A percentile compares a stretch with the other conserved stretches of the same genome.
phyloP scores from a whole-genome alignment of 2,797 vertebrate species.

The Coendou prehensilis region DNA sequence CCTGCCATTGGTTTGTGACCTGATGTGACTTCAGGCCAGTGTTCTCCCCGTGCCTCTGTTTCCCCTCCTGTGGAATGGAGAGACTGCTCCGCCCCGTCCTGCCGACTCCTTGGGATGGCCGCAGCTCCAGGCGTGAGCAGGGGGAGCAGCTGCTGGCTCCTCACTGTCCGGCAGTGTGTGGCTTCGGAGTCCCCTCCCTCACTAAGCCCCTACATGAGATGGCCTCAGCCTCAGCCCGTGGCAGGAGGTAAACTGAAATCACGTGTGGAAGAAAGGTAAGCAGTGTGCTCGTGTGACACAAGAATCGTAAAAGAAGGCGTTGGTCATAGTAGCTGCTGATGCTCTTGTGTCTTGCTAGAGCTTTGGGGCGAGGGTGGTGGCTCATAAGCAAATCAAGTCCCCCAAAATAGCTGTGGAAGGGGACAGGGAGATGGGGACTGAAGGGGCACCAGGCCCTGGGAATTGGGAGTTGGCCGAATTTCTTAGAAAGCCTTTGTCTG shows the following conservation, averaged over 20 bases:
- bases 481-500: slow-evolving; percentile 61
- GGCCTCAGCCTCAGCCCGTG: not conserved
- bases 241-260: not conserved
- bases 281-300: too few species aligned
- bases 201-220: not conserved
- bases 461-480: not conserved
- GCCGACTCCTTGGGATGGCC: not conserved
- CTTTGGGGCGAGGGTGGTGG: not conserved
- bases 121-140: not conserved
- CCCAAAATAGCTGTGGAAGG: not conserved
- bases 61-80: not conserved
- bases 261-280: not conserved
- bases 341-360: not conserved
- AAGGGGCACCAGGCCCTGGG: not conserved
- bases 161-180: not conserved
- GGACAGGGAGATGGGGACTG: not conserved
- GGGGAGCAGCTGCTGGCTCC: not conserved
- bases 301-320: not conserved
- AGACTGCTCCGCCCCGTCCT: not conserved
- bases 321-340: not conserved
- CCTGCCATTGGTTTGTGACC: not conserved
- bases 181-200: not conserved
- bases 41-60: not conserved
- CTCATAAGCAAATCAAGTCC: not conserved
- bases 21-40: not conserved